Conservation (phyloP, 2,113 vertebrate genomes). For the Apus apus region DNA sequence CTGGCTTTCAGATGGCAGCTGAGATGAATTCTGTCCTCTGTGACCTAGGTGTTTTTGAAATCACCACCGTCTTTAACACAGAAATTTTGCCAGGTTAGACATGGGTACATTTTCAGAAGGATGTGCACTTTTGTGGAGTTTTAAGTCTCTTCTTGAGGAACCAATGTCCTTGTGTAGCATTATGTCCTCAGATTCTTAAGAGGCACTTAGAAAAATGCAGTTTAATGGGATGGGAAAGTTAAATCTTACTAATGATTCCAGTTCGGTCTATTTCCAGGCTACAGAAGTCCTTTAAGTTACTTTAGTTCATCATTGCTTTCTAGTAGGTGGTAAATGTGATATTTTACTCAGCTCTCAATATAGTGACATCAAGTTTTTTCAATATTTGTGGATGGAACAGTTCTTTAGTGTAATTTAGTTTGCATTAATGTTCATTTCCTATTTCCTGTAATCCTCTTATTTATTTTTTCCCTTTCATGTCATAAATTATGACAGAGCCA, state of each 20-base stretch:
- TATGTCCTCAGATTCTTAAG: neutral
- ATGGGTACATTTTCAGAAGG: neutral
- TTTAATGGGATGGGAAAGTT: constrained; percentile 15
- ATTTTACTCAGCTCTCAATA: neutral
- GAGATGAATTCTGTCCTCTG: neutral
- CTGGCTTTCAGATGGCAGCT: neutral
- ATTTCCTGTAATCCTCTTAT: neutral
- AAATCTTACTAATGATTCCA: neutral
- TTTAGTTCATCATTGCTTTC: neutral
- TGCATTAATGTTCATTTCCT: neutral
- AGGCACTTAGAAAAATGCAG: constrained; percentile 3
- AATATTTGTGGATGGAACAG: neutral
- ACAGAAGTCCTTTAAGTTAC: neutral
- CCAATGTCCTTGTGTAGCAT: neutral
- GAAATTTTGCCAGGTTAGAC: neutral
- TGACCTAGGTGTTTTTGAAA: neutral
- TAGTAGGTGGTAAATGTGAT: neutral
- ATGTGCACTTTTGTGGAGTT: neutral
- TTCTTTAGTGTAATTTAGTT: constrained; percentile 28
- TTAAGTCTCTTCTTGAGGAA: neutral
- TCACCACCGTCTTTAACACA: neutral
- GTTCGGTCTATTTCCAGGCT: neutral
- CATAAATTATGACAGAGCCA: neutral
- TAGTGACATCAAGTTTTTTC: neutral
- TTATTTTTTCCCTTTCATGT: neutral